Percentiles rank a stretch among this genome's conserved stretches.
These are phyloP conservation scores for Diachasmimorpha longicaudata DNA, from an alignment of 1,140 invertebrate species.

Conservation along the genomic window DNA sequence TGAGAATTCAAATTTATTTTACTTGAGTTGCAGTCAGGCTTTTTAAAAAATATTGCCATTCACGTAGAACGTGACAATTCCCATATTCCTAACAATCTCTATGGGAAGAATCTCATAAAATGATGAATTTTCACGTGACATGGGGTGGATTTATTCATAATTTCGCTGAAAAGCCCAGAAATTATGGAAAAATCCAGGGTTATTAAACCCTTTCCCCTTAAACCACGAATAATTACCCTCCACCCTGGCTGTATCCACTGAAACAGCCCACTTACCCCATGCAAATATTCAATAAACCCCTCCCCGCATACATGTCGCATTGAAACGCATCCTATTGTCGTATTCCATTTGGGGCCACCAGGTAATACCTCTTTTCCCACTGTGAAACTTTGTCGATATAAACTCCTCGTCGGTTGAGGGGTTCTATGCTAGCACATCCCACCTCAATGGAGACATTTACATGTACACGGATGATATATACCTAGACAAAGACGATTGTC, in stretches of 20 bases:
- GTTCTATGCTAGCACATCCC: neutral
- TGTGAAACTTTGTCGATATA: conserved; percentile 2
- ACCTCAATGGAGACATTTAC: neutral
- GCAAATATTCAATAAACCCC: neutral
- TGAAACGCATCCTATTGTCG: conserved; percentile 10
- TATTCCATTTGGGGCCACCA: neutral
- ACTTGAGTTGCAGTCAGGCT: too few species aligned
- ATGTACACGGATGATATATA: neutral
- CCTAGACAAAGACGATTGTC: neutral
- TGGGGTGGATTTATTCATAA: too few species aligned
- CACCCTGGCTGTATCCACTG: neutral
- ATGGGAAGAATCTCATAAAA: too few species aligned
- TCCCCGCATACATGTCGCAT: neutral
- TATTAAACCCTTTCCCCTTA: too few species aligned
- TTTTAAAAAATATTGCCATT: too few species aligned
- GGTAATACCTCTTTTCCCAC: conserved; percentile 8
- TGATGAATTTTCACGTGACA: too few species aligned
- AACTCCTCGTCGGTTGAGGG: neutral
- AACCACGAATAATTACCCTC: neutral
- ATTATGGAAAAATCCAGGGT: too few species aligned
- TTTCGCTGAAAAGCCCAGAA: too few species aligned
- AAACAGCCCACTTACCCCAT: neutral
- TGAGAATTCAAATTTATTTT: too few species aligned
- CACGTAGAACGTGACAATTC: too few species aligned
- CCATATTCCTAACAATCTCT: too few species aligned